Evolutionary conservation across 92 coral and sea anemone genomes (phyloP).

Genomic region (Porites divaricata): DNA sequence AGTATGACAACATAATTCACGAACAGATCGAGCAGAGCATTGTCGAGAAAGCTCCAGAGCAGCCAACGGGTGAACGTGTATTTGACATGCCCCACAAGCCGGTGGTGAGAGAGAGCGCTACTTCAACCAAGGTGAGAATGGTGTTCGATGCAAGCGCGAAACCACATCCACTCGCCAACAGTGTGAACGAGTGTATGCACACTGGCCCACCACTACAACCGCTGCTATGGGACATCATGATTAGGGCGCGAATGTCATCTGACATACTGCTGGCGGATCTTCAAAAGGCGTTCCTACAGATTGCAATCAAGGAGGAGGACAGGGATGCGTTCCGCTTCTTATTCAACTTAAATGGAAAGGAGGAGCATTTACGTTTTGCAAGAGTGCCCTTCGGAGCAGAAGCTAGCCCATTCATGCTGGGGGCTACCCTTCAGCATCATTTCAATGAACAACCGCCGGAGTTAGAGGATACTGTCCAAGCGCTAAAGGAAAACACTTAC

Average conservation of each 20-base stretch:
- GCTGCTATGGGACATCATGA: conserved; percentile 66
- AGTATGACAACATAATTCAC: too few relatives aligned
- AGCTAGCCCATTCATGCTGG: conserved; percentile 72
- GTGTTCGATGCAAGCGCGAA: too few relatives aligned
- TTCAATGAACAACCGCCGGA: conserved; percentile 57
- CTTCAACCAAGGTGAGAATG: too few relatives aligned
- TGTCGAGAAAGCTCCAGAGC: too few relatives aligned
- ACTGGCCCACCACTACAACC: conserved; percentile 75
- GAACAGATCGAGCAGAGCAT: too few relatives aligned
- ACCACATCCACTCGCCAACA: conserved; percentile 58
- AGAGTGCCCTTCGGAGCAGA: conserved; percentile 70
- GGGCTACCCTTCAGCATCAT: conserved; percentile 66
- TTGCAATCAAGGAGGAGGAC: conserved; percentile 42
- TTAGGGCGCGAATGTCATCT: conserved; percentile 70
- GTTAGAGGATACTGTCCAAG: conserved; percentile 37
- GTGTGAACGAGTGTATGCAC: conserved; percentile 72
- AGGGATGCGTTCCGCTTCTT: conserved; percentile 62
- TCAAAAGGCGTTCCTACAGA: conserved; percentile 62
- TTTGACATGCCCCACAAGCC: too few relatives aligned
- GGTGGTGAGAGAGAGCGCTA: too few relatives aligned
- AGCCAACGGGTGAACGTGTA: too few relatives aligned
- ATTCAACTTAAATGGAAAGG: conserved; percentile 42
- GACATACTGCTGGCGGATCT: conserved; percentile 56
- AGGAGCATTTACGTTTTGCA: conserved; percentile 57
- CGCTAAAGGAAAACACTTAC: conserved; percentile 46